phyloP scores from a whole-genome alignment of 2,888 invertebrate genomes.

The Chydorus sphaericus region DNA sequence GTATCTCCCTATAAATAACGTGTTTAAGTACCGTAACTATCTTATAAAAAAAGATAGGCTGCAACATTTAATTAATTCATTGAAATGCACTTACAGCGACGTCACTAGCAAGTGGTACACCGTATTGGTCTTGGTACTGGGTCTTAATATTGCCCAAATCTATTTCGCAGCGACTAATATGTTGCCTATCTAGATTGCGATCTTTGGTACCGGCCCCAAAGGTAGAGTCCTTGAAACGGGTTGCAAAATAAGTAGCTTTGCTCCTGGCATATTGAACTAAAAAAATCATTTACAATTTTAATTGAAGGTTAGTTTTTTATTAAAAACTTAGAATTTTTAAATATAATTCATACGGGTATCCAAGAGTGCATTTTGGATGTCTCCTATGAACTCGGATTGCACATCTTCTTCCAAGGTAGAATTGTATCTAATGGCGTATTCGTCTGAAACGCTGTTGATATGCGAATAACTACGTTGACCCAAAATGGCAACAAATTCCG shows the following conservation, averaged over 20 bases:
- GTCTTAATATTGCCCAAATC: not conserved
- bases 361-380: not conserved
- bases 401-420: not conserved
- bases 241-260: not conserved
- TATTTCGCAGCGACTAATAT: constrained; percentile 1
- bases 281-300: not conserved
- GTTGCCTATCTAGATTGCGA: not conserved
- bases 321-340: not conserved
- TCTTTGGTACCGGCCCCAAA: not conserved
- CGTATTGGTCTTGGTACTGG: not conserved
- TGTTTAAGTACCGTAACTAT: too few species aligned
- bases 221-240: not conserved
- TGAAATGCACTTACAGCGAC: not conserved
- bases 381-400: not conserved
- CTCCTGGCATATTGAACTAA: not conserved
- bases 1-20: not conserved
- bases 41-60: not conserved
- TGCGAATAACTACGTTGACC: not conserved
- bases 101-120: not conserved
- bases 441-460: not conserved
- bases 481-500: not conserved
- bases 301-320: not conserved
- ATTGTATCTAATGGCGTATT: not conserved
- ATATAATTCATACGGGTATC: not conserved
- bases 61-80: too few species aligned